A percentile compares a stretch with the other conserved stretches of the same genome.
Evolutionary conservation across 2,113 vertebrate species (phyloP).

Genomic region (Agelaius tricolor): DNA sequence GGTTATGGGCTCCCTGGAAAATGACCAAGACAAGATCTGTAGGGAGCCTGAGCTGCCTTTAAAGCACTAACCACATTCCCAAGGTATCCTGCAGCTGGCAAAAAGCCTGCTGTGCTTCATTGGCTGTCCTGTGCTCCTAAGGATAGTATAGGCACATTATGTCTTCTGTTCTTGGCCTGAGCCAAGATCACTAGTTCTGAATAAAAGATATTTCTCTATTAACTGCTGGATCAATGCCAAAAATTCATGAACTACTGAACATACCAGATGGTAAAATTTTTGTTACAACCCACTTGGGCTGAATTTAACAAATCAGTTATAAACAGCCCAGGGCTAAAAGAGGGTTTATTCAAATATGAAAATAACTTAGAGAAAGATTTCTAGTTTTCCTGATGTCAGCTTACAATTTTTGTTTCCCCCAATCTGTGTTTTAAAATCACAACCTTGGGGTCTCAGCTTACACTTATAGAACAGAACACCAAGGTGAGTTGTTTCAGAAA

Average conservation of each 20-base stretch:
- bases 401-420: not conserved
- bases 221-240: not conserved
- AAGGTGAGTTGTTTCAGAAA: not conserved
- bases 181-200: not conserved
- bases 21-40: not conserved
- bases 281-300: not conserved
- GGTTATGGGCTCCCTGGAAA: not conserved
- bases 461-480: not conserved
- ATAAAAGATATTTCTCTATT: not conserved
- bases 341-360: not conserved
- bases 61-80: not conserved
- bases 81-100: not conserved
- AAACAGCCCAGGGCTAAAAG: conserved; percentile 32
- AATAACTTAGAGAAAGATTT: not conserved
- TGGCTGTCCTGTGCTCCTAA: not conserved
- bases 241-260: conserved; percentile 19
- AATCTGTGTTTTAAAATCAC: not conserved
- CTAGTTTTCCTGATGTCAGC: not conserved
- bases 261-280: conserved; percentile 33
- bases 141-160: not conserved
- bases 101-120: not conserved
- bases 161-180: not conserved
- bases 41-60: not conserved
- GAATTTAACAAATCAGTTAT: conserved; percentile 26
- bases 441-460: not conserved